phyloP scores from a whole-genome alignment of 2,113 vertebrate genomes.

The Phalacrocorax brasilianus region DNA sequence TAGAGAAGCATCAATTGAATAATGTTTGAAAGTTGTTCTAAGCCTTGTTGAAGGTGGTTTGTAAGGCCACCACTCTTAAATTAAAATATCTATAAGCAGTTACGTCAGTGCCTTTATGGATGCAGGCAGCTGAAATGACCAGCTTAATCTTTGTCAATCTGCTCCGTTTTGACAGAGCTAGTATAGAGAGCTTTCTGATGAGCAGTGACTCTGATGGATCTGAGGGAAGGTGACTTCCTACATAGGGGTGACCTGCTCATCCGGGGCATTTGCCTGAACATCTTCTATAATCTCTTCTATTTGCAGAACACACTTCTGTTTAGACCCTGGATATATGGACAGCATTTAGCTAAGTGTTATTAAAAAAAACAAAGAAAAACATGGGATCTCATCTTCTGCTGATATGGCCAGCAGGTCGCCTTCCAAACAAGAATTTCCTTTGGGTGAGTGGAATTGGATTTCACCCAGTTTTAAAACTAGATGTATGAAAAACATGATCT shows the following conservation, averaged over 20 bases:
- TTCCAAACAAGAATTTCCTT: not conserved
- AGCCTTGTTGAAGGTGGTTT: not conserved
- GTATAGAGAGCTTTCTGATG: not conserved
- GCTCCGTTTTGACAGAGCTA: not conserved
- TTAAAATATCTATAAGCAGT: not conserved
- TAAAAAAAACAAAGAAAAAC: not conserved
- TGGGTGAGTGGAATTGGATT: not conserved
- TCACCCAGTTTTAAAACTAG: not conserved
- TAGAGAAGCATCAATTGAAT: not conserved
- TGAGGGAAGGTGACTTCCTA: not conserved
- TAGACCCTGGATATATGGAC: not conserved
- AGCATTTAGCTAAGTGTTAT: not conserved
- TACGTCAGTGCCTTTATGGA: not conserved
- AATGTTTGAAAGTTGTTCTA: not conserved
- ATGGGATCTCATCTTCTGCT: not conserved
- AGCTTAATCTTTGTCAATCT: not conserved
- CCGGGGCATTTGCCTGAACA: not conserved
- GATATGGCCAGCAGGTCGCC: not conserved
- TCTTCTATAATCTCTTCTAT: not conserved
- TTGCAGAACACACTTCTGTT: not conserved
- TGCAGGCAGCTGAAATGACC: not conserved
- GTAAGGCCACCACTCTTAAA: not conserved
- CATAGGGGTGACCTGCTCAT: not conserved
- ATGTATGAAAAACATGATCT: not conserved
- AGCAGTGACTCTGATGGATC: not conserved